These are phyloP conservation scores for Notamacropus eugenii DNA, from an alignment of 2,797 vertebrate species.

Conservation along the genomic window DNA sequence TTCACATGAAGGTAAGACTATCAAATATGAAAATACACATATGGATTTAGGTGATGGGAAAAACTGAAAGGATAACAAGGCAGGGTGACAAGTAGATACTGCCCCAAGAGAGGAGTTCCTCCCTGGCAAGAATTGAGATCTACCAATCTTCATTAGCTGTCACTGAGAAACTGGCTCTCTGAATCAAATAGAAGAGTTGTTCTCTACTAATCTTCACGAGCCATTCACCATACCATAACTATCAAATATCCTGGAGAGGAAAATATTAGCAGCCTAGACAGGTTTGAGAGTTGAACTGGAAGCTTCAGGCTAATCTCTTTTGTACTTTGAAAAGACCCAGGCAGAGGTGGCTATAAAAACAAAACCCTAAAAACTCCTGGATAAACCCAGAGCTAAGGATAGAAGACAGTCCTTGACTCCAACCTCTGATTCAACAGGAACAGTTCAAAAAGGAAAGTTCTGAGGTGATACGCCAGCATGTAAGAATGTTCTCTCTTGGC, in stretches of 20 bases:
- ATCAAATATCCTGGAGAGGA: background rate
- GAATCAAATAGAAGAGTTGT: background rate
- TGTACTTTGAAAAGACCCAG: background rate
- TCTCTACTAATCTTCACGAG: background rate
- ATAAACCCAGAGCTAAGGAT: background rate
- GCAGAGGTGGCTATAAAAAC: background rate
- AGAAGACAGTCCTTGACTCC: background rate
- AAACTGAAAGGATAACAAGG: background rate
- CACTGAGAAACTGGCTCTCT: background rate
- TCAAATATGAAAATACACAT: constrained; percentile 1
- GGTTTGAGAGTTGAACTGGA: background rate
- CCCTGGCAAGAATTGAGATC: background rate
- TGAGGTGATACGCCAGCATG: background rate
- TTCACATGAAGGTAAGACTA: background rate
- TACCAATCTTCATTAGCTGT: background rate
- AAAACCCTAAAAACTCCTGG: background rate
- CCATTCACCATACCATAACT: background rate
- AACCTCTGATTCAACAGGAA: background rate
- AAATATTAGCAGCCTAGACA: background rate
- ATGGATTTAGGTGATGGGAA: background rate
- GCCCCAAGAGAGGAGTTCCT: background rate
- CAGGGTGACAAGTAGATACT: background rate
- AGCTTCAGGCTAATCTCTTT: background rate
- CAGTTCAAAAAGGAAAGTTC: background rate
- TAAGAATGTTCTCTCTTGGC: background rate